phyloP scores from a whole-genome alignment of 1,140 invertebrate species.

The Drosophila azteca region DNA sequence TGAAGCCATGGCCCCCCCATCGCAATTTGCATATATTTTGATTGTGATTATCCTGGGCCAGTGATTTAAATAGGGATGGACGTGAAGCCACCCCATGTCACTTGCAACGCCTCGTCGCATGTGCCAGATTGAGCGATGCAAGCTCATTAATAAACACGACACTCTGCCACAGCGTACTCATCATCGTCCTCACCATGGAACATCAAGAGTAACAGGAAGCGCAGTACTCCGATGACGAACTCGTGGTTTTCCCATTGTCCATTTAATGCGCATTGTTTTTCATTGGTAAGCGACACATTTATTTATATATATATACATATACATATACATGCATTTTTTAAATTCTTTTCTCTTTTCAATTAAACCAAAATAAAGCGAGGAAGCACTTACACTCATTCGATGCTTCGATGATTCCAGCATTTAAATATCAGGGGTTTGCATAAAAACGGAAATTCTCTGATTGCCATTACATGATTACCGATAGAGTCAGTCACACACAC shows the following conservation, averaged over 20 bases:
- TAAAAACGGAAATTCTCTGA: slow-evolving; percentile 28
- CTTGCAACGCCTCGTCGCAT: slow-evolving; percentile 29
- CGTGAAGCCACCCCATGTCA: not conserved
- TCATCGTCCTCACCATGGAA: not conserved
- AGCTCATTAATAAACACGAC: slow-evolving; percentile 72
- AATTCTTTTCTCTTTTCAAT: slow-evolving; percentile 52
- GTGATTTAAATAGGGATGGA: slow-evolving; percentile 70
- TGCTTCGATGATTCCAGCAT: not conserved
- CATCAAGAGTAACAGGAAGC: slow-evolving; percentile 22
- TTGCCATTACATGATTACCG: slow-evolving; percentile 14
- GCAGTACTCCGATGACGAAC: slow-evolving; percentile 54
- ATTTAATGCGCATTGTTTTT: slow-evolving; percentile 37
- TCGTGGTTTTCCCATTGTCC: slow-evolving; percentile 53
- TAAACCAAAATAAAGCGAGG: slow-evolving; percentile 42
- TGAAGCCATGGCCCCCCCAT: slow-evolving; percentile 43
- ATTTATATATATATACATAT: not conserved
- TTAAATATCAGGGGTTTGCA: slow-evolving; percentile 24
- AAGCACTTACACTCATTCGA: slow-evolving; percentile 29
- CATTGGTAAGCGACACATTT: slow-evolving; percentile 11
- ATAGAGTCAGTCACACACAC: not conserved
- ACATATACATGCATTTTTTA: slow-evolving; percentile 6
- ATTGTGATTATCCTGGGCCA: slow-evolving; percentile 72
- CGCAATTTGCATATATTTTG: slow-evolving; percentile 78
- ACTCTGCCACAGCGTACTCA: slow-evolving; percentile 3
- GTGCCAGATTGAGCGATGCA: slow-evolving; percentile 57